Evolutionary conservation across 2,888 invertebrate species (phyloP).

Genomic region (Spicauda simplicius): DNA sequence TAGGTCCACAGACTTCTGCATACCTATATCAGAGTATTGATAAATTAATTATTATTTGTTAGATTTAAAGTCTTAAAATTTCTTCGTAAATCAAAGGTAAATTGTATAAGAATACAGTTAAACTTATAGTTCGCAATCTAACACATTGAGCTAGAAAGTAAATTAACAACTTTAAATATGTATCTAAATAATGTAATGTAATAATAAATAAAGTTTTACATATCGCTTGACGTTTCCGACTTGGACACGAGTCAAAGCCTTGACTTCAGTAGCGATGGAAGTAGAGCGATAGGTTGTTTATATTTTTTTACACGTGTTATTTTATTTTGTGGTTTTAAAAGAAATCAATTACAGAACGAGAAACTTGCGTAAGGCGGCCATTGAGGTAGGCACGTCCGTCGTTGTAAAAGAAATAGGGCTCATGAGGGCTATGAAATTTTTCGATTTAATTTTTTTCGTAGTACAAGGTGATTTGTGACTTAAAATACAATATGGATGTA

Average conservation of each 20-base stretch:
- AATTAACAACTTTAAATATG: too few relatives aligned
- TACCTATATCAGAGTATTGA: too few relatives aligned
- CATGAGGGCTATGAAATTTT: not conserved
- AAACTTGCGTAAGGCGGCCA: not conserved
- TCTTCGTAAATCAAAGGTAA: too few relatives aligned
- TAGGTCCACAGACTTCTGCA: too few relatives aligned
- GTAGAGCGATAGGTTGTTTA: constrained; percentile 36
- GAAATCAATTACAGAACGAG: not conserved
- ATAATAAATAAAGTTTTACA: not conserved
- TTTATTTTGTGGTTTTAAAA: constrained; percentile 17
- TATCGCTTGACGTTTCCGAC: not conserved
- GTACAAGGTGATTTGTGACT: too few relatives aligned
- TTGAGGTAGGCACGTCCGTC: not conserved
- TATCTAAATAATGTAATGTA: not conserved
- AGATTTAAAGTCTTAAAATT: too few relatives aligned
- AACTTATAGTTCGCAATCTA: too few relatives aligned
- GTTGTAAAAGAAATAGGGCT: not conserved
- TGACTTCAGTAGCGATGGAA: constrained; percentile 38
- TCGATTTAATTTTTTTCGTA: too few relatives aligned
- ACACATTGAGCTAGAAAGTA: too few relatives aligned
- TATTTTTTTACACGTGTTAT: constrained; percentile 26
- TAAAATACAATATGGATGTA: too few relatives aligned
- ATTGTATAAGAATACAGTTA: too few relatives aligned
- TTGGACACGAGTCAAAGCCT: constrained; percentile 28
- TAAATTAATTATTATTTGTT: too few relatives aligned